A percentile compares a stretch with the other conserved stretches of the same genome.
Evolutionary conservation across 2,113 vertebrate species (phyloP).

Genomic region (Chaetodon trifascialis): DNA sequence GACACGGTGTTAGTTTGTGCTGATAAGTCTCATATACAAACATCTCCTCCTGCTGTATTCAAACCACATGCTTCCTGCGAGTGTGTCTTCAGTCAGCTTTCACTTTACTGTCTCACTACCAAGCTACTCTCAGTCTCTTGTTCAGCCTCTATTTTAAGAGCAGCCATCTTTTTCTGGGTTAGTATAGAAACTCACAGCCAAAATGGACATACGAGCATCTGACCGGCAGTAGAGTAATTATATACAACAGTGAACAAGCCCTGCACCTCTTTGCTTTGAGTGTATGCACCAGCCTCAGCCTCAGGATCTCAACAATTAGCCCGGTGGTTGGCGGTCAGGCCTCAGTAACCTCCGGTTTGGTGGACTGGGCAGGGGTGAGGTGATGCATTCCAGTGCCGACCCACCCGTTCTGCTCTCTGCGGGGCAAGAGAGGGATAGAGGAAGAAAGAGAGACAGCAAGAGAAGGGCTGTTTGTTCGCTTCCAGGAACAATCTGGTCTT

Average conservation of each 20-base stretch:
- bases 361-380: conserved; percentile 47
- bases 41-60: conserved; percentile 26
- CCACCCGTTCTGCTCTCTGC: conserved; percentile 59
- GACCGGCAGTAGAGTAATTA: not conserved
- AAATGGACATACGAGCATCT: not conserved
- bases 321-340: conserved; percentile 31
- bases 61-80: conserved; percentile 55
- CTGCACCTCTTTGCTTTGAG: not conserved
- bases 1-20: conserved; percentile 30
- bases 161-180: not conserved
- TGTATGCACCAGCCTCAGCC: not conserved
- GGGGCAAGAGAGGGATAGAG: conserved; percentile 7
- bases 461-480: conserved; percentile 63
- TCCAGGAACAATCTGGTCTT: conserved; percentile 61
- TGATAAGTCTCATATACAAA: conserved; percentile 54
- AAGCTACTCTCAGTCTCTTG: not conserved
- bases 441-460: conserved; percentile 14
- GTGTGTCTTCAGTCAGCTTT: conserved; percentile 15
- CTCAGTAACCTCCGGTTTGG: conserved; percentile 44
- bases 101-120: not conserved
- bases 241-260: conserved; percentile 3
- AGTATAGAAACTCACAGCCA: not conserved
- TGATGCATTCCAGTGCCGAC: conserved; percentile 53
- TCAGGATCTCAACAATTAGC: conserved; percentile 30
- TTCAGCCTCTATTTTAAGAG: not conserved